Evolutionary conservation across 2,797 vertebrate species (phyloP), one percentile per base, ranked within the genome.

Genomic region (Tokudaia tokunoshimensis): DNA sequence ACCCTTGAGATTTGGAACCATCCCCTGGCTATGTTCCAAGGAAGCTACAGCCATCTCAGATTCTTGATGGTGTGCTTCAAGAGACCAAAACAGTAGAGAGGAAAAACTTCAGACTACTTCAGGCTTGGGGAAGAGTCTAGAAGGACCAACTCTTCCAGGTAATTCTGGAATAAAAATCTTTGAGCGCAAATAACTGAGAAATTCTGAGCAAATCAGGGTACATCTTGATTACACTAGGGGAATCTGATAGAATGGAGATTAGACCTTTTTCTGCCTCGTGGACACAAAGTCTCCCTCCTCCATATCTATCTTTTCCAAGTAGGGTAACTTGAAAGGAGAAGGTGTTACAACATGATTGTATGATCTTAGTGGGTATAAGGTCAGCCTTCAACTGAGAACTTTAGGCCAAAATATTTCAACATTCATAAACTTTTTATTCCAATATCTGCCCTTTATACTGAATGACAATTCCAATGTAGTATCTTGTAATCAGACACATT

Each of bases 301-400:
- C 52, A 37, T 37, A 7, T 26, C n/a, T 74, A 4, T 78, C 55
- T 89, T 89, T 83, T 82, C 44, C 26, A 52, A 1, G 12, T 41
- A 26, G 11, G 7, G 74, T 55, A 70, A 70, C 74, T 47, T 7
- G 63, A 61, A 22, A 52, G 24, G 22, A 78, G 44, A 83, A 6
- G 8, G 41, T 47, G 2, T 89, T 57, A 55, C 6, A 63, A 11
- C 24, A 34, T 86, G 89, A 82, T 8, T 82, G 22, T 70, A 34
- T 44, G 63, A 8, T 92, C 34, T 37, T 13, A 61, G n/a, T 20
- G 8, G 12, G 76, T 14, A 37, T n/a, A 89, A 34, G 76, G 61
- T 89, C 79, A 94, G 81, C 24, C 61, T 74, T 59, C 41, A 85
- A 6, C 79, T 91, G 61, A 61, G 63, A 93, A 80, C 41, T 92